Evolutionary conservation across 2,113 vertebrate genomes (phyloP), one percentile per base, ranked within the genome.

Genomic region (Syngnathus floridae): DNA sequence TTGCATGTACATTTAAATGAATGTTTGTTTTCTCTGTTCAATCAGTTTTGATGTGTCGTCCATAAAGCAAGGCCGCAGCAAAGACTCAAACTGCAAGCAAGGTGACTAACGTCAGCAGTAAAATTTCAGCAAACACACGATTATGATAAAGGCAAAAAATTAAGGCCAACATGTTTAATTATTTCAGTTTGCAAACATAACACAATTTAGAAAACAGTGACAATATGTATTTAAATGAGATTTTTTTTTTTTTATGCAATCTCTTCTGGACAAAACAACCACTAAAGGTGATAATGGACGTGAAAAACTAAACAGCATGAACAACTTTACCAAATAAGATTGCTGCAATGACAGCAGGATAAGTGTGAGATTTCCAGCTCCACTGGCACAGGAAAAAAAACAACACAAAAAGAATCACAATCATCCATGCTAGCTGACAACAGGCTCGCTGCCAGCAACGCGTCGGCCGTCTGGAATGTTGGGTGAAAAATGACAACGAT

Each of bases 391-490:
- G 40, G 13, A 4, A 2, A 4, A 13, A 12, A 60, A 40, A 60
- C 52, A 35, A 40, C 7, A 2, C 1, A 13, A 12, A 62, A 40
- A 57, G 48, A 35, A 40, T 8, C 7, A 73, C 69, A 64, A 63
- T 85, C 69, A 77, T 36, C 56, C 46, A 71, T 7, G 54, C 64
- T 43, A 60, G 67, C 56, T 76, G 71, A 65, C 26, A 52, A 66
- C 74, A 78, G 76, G 62, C 79, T 82, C 48, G 72, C 84, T 81
- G 82, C 62, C 80, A 75, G 14, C 11, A 31, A 71, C 78, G 72
- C 79, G 69, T 75, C 76, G 74, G 69, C 64, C 63, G 17, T 64
- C 41, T 79, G 81, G 84, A 87, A 87, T 88, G 82, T 78, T 80
- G 71, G 14, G 13, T 5, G 67, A 74, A 62, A 79, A 62, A 19